These are phyloP conservation scores for Falco peregrinus DNA, from an alignment of 2,797 vertebrate genomes.

Conservation along the genomic window DNA sequence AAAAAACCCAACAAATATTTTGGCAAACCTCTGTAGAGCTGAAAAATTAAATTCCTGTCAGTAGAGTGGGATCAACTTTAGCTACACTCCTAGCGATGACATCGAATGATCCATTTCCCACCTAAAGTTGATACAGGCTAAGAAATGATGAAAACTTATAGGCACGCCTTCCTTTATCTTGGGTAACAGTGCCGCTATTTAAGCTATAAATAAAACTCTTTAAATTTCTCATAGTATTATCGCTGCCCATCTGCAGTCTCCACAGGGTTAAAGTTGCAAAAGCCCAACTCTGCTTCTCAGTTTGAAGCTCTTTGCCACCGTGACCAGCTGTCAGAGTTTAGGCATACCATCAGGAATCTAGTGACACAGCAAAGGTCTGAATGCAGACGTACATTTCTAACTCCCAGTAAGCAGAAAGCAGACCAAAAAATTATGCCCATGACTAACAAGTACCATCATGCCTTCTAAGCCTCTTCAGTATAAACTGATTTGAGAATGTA, in stretches of 20 bases:
- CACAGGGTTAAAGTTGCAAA: conserved; percentile 17
- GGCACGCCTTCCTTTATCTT: neutral
- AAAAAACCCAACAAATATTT: neutral
- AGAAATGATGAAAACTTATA: neutral
- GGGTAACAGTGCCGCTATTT: neutral
- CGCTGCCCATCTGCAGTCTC: neutral
- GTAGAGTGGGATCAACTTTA: neutral
- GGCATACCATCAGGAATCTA: conserved; percentile 29
- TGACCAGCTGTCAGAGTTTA: conserved; percentile 42
- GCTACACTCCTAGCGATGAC: neutral
- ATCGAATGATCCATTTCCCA: neutral
- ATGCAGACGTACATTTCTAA: neutral
- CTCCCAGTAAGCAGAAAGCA: neutral
- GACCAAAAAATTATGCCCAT: conserved; percentile 16
- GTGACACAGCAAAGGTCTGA: conserved; percentile 44
- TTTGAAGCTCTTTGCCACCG: neutral
- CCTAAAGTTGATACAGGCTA: neutral
- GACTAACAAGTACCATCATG: conserved; percentile 26
- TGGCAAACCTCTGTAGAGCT: neutral
- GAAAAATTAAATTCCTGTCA: neutral
- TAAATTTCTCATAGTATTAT: neutral
- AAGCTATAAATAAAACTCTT: neutral
- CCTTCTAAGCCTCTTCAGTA: neutral
- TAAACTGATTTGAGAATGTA: neutral
- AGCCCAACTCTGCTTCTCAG: neutral